Conservation (phyloP, 2,888 invertebrate species). For the Pycnomerus fuliginosus region DNA sequence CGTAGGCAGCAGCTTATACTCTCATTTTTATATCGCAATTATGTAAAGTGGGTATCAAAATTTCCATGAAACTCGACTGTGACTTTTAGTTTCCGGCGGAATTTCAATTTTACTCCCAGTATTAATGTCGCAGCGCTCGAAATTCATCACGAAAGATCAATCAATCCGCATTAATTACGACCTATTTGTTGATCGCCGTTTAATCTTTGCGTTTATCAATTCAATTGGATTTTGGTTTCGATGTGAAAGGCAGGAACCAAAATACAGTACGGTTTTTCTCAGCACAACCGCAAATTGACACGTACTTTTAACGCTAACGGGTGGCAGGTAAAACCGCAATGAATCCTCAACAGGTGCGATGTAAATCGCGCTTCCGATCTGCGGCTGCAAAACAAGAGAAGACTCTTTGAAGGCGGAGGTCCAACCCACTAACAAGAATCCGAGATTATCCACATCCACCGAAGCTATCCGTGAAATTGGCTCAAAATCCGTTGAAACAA, state of each 20-base stretch:
- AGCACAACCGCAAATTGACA: constrained; percentile 1
- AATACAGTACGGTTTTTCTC: too few species aligned
- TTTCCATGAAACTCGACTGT: constrained; percentile 20
- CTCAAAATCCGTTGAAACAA: too few species aligned
- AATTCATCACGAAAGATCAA: constrained; percentile 15
- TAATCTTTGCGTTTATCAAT: constrained; percentile 7
- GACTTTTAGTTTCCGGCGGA: constrained; percentile 9
- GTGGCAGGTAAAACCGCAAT: too few species aligned
- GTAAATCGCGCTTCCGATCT: too few species aligned
- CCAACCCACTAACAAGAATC: constrained; percentile 6
- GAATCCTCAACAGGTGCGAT: too few species aligned
- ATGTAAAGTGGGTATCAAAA: constrained; percentile 23
- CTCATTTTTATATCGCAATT: constrained; percentile 23
- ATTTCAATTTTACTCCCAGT: constrained; percentile 19
- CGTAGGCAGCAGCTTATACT: constrained; percentile 11
- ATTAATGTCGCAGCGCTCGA: constrained; percentile 10
- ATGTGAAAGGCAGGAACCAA: too few species aligned
- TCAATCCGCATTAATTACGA: constrained; percentile 16
- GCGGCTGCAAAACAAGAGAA: background rate
- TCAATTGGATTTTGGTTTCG: too few species aligned
- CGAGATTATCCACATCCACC: too few species aligned
- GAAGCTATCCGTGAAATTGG: too few species aligned
- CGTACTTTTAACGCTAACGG: too few species aligned
- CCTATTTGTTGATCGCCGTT: constrained; percentile 15
- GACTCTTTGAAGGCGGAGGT: constrained; percentile 5